Evolutionary conservation across 1,140 invertebrate species (phyloP).

Genomic region (Drosophila bipectinata): DNA sequence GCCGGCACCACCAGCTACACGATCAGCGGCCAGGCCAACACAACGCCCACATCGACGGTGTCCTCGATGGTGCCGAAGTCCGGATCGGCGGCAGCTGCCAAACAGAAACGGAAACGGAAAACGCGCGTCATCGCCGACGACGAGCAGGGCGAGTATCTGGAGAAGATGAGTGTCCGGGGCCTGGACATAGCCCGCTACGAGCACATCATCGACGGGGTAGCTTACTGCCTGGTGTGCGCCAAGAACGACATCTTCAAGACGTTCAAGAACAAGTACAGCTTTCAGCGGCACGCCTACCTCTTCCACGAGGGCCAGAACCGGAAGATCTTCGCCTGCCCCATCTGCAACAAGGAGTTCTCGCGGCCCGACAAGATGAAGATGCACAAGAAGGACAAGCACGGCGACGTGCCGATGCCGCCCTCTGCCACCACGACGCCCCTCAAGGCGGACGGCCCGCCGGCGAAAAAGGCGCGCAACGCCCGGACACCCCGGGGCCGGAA

Average conservation of each 20-base stretch:
- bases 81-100: constrained; percentile 78
- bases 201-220: constrained; percentile 93
- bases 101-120: constrained; percentile 87
- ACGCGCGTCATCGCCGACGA: constrained; percentile 91
- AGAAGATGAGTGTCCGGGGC: constrained; percentile 95
- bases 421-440: constrained; percentile 52
- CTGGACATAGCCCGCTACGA: constrained; percentile 95
- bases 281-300: constrained; percentile 95
- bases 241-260: constrained; percentile 95
- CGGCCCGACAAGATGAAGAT: constrained; percentile 97
- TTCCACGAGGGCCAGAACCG: constrained; percentile 95
- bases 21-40: constrained; percentile 37
- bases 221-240: constrained; percentile 95
- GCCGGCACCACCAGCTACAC: constrained; percentile 60
- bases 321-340: constrained; percentile 96
- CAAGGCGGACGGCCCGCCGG: constrained; percentile 48
- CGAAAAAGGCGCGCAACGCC: constrained; percentile 59
- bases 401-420: constrained; percentile 66
- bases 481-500: constrained; percentile 71
- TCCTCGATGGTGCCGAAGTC: constrained; percentile 55
- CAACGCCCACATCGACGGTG: constrained; percentile 16
- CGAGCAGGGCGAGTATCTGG: constrained; percentile 93
- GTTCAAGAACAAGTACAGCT: constrained; percentile 97
- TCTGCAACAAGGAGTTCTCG: constrained; percentile 95
- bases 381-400: constrained; percentile 95